Percentiles rank a stretch among this genome's conserved stretches.
These are phyloP conservation scores for Limnephilus auricula DNA, from an alignment of 2,888 invertebrate species.

Conservation along the genomic window DNA sequence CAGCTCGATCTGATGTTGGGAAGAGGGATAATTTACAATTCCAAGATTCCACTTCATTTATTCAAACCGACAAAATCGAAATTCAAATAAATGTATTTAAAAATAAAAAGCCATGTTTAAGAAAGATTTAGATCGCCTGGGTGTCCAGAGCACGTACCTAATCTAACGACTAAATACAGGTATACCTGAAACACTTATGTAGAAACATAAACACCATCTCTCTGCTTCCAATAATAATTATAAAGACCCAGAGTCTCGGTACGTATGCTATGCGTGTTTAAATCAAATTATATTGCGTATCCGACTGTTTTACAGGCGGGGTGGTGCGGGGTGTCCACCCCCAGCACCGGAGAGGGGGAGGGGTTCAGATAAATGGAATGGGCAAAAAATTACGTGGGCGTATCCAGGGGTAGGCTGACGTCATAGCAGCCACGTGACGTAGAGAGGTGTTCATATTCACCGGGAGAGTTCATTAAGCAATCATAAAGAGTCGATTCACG, in stretches of 20 bases:
- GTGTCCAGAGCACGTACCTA: background rate
- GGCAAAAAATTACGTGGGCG: slow-evolving; percentile 39
- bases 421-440: slow-evolving; percentile 31
- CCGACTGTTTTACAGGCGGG: background rate
- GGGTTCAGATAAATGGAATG: background rate
- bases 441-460: slow-evolving; percentile 16
- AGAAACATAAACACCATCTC: background rate
- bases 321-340: background rate
- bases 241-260: background rate
- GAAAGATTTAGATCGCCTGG: background rate
- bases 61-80: no score
- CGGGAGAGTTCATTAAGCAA: slow-evolving; percentile 15
- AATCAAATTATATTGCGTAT: slow-evolving; percentile 24
- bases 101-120: no score
- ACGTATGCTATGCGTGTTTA: background rate
- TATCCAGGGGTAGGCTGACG: slow-evolving; percentile 46
- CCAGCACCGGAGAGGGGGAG: background rate
- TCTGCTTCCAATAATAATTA: background rate
- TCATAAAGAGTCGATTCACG: slow-evolving; percentile 6
- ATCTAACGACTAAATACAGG: background rate
- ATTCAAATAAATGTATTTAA: no score
- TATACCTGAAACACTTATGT: no score
- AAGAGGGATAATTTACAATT: no score
- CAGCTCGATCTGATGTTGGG: no score
- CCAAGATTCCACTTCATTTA: no score